phyloP scores from a whole-genome alignment of 2,797 vertebrate species.

The Sebastes glaucus region DNA sequence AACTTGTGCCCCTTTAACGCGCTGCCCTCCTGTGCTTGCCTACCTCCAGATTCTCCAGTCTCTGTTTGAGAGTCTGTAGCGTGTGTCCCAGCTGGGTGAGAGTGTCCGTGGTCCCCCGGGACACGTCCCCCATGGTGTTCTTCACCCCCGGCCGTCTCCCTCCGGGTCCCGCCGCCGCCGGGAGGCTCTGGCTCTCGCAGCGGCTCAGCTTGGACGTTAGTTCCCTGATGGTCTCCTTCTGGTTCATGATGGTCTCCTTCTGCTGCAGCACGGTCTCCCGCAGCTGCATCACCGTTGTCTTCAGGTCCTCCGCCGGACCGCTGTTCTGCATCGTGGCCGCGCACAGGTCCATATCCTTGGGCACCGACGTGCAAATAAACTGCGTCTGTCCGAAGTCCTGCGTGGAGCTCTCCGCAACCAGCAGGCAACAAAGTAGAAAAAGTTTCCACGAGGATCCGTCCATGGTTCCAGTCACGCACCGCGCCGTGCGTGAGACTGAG shows the following conservation, averaged over 20 bases:
- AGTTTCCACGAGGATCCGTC: constrained; percentile 81
- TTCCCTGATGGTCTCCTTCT: constrained; percentile 95
- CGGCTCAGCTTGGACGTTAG: constrained; percentile 93
- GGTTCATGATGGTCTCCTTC: constrained; percentile 96
- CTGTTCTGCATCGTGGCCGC: constrained; percentile 89
- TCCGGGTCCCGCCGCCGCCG: constrained; percentile 84
- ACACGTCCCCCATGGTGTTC: constrained; percentile 96
- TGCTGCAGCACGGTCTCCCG: constrained; percentile 96
- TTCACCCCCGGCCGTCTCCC: constrained; percentile 83
- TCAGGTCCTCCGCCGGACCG: constrained; percentile 91
- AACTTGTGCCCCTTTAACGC: constrained; percentile 1
- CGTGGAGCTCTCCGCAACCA: constrained; percentile 73
- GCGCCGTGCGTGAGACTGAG: not conserved
- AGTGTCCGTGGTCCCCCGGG: constrained; percentile 90
- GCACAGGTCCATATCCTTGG: constrained; percentile 95
- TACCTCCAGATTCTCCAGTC: constrained; percentile 96
- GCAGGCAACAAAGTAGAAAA: constrained; percentile 82
- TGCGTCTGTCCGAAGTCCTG: constrained; percentile 93
- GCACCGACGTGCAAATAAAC: constrained; percentile 97
- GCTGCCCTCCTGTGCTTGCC: constrained; percentile 17
- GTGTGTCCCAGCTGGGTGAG: constrained; percentile 95
- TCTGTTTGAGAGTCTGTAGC: constrained; percentile 93
- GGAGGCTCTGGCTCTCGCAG: constrained; percentile 91
- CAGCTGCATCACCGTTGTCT: constrained; percentile 91
- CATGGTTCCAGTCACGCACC: constrained; percentile 63